Percentiles rank a stretch among this genome's conserved stretches.
Evolutionary conservation across 2,888 invertebrate genomes (phyloP).

Genomic region (Tuberolachnus salignus): DNA sequence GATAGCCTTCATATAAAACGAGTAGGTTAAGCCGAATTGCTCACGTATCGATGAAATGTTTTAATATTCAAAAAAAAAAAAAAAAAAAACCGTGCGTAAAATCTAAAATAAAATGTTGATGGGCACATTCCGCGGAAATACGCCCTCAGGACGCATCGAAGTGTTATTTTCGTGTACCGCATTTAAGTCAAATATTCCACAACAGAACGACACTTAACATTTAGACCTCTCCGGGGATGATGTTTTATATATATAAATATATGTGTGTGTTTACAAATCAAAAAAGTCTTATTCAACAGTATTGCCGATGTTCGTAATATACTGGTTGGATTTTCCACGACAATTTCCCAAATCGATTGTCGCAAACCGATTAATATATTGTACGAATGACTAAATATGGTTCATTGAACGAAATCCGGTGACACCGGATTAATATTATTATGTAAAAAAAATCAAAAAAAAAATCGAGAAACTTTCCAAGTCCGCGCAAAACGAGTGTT

Average conservation of each 20-base stretch:
- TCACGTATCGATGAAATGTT: too few relatives aligned
- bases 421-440: too few relatives aligned
- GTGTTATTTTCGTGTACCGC: neutral
- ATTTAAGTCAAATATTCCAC: conserved; percentile 11
- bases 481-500: too few relatives aligned
- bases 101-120: neutral
- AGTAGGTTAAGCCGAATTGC: too few relatives aligned
- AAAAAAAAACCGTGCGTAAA: neutral
- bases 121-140: neutral
- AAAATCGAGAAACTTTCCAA: too few relatives aligned
- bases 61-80: neutral
- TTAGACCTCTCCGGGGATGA: conserved; percentile 3
- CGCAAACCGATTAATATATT: too few relatives aligned
- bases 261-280: conserved; percentile 14
- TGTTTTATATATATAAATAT: too few relatives aligned
- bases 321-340: neutral
- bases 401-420: too few relatives aligned
- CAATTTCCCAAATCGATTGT: conserved; percentile 18
- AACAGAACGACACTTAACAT: conserved; percentile 6
- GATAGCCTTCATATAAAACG: too few relatives aligned
- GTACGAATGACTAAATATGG: too few relatives aligned
- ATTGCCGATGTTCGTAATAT: conserved; percentile 3
- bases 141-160: neutral
- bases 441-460: too few relatives aligned
- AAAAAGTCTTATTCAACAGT: neutral